Percentiles rank a stretch among this genome's conserved stretches.
These are phyloP conservation scores for Caerostris extrusa DNA, from an alignment of 1,140 invertebrate genomes.

Conservation along the genomic window DNA sequence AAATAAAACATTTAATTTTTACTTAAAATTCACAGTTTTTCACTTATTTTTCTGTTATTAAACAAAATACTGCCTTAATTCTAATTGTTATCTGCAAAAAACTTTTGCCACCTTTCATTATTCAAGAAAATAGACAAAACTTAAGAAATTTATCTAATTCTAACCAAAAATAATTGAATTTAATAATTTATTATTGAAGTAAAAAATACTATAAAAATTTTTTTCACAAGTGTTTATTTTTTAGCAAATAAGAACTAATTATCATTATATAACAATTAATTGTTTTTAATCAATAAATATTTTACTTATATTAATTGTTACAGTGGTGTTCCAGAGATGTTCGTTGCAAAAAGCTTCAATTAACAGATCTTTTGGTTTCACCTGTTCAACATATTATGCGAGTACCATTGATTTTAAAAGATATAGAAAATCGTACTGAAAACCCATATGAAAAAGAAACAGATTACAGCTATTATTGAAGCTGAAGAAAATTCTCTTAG, in stretches of 20 bases:
- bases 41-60: no score
- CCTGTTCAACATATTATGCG: constrained; percentile 88
- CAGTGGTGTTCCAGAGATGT: constrained; percentile 85
- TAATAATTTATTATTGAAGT: no score
- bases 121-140: no score
- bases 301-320: constrained; percentile 56
- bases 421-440: constrained; percentile 85
- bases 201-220: background rate
- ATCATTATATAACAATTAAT: background rate
- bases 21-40: no score
- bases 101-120: no score
- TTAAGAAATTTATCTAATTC: no score
- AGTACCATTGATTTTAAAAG: constrained; percentile 86
- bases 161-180: no score
- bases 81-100: no score
- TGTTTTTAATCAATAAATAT: background rate
- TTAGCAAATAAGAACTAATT: background rate
- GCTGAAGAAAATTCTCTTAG: constrained; percentile 86
- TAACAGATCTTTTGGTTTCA: constrained; percentile 86
- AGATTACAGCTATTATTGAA: constrained; percentile 85
- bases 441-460: constrained; percentile 83
- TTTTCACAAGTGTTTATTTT: background rate
- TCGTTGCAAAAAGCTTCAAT: constrained; percentile 86
- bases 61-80: no score
- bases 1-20: no score